Evolutionary conservation across 2,113 vertebrate species (phyloP), one percentile per base, ranked within the genome.

Genomic region (Trematomus loennbergii): DNA sequence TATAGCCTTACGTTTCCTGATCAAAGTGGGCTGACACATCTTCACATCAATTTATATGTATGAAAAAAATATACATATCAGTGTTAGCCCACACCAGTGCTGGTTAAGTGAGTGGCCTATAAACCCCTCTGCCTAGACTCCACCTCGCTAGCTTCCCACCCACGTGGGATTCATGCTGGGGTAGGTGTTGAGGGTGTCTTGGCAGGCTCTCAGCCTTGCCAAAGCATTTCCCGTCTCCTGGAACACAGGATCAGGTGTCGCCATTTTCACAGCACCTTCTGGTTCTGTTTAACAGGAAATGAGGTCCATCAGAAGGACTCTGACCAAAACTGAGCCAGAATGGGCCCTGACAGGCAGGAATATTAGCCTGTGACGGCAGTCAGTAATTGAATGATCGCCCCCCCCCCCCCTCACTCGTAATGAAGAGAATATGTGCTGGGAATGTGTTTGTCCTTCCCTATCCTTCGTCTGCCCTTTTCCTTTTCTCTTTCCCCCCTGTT

Each of bases 371-470:
- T 93, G 94, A 94, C 89, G 93, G 94, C 94, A 95, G 93, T 92
- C 93, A 89, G 94, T 94, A 96, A 96, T 95, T 95, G 95, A 97
- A 95, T 94, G 93, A 95, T 95, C 92, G 86, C 75, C 82, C 79
- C 90, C 88, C 81, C 87, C 29, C 29, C 89, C 81, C 83, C 85
- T 89, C 88, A 86, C 82, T 88, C 48, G 17, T 96, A 95, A 93
- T 96, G 95, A 95, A 95, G 95, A 94, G 95, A 96, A 95, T 94
- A 94, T 96, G 96, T 95, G 96, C 79, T 33, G 90, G 93, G 95
- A 96, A 96, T 94, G 94, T 92, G 91, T 94, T 95, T 95, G 94
- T 96, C 93, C 90, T 88, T 89, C 88, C 80, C 79, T 88, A 87
- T 92, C 79, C 83, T 87, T 90, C 68, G 40, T 87, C 83, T 87